Evolutionary conservation across 2,113 vertebrate genomes (phyloP).

Genomic region (Hypanus sabinus): DNA sequence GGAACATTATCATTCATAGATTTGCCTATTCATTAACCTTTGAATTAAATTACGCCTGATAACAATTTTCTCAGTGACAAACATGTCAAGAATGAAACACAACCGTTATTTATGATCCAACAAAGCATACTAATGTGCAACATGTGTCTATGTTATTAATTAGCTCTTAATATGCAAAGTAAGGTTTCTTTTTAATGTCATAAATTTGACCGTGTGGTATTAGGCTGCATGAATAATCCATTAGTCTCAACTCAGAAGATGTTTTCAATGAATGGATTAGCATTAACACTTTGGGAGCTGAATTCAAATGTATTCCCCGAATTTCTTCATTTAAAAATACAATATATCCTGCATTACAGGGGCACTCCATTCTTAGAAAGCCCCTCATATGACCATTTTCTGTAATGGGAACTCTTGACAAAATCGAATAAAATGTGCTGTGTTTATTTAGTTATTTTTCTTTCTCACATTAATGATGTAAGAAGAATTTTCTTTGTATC

Average conservation of each 20-base stretch:
- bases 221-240: slow-evolving; percentile 34
- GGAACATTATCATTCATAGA: slow-evolving; percentile 15
- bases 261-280: background rate
- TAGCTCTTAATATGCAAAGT: slow-evolving; percentile 23
- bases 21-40: slow-evolving; percentile 25
- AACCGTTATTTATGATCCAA: slow-evolving; percentile 30
- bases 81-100: slow-evolving; percentile 28
- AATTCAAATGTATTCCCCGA: background rate
- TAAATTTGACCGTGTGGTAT: background rate
- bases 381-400: too few species aligned
- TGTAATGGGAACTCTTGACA: too few species aligned
- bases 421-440: too few species aligned
- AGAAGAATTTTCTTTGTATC: too few species aligned
- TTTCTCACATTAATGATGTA: too few species aligned
- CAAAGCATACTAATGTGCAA: background rate
- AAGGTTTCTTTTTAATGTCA: slow-evolving; percentile 28
- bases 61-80: slow-evolving; percentile 16
- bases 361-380: too few species aligned
- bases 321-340: background rate
- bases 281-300: background rate
- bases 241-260: background rate
- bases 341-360: too few species aligned
- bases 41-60: slow-evolving; percentile 29
- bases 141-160: slow-evolving; percentile 36
- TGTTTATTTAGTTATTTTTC: too few species aligned